Percentiles rank a stretch among this genome's conserved stretches.
Conservation (phyloP, 1,140 invertebrate species). For the Caenorhabditis inopinata region DNA sequence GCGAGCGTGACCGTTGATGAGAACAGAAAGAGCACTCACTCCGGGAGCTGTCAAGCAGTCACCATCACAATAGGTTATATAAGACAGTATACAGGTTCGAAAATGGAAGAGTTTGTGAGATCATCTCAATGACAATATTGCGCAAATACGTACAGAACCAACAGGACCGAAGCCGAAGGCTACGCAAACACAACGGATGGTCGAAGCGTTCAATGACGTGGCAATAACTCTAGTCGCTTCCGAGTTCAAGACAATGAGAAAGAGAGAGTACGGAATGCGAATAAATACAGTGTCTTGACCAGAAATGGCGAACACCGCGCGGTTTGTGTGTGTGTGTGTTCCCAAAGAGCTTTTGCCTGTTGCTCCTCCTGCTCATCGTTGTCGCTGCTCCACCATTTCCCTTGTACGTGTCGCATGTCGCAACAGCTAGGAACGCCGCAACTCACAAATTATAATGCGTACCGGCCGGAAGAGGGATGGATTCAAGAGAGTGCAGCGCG, state of each 20-base stretch:
- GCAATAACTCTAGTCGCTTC: neutral
- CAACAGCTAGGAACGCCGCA: too few relatives aligned
- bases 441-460: too few relatives aligned
- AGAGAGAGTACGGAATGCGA: neutral
- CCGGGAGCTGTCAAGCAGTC: neutral
- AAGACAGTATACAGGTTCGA: neutral
- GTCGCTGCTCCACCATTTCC: too few relatives aligned
- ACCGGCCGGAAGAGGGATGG: neutral
- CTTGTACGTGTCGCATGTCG: neutral
- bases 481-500: neutral
- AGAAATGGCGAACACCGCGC: conserved; percentile 6
- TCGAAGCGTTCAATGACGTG: neutral
- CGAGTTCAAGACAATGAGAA: conserved; percentile 7
- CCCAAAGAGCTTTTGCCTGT: neutral
- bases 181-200: neutral
- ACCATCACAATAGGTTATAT: neutral
- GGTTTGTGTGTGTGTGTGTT: neutral
- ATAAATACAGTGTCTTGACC: conserved; percentile 24
- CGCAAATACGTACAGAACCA: neutral
- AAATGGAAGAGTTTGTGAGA: conserved; percentile 8
- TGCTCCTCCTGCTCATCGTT: neutral
- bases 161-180: neutral
- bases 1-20: too few relatives aligned
- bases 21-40: neutral
- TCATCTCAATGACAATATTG: conserved; percentile 15